phyloP scores from a whole-genome alignment of 2,113 vertebrate genomes.

The Asarcornis scutulata region DNA sequence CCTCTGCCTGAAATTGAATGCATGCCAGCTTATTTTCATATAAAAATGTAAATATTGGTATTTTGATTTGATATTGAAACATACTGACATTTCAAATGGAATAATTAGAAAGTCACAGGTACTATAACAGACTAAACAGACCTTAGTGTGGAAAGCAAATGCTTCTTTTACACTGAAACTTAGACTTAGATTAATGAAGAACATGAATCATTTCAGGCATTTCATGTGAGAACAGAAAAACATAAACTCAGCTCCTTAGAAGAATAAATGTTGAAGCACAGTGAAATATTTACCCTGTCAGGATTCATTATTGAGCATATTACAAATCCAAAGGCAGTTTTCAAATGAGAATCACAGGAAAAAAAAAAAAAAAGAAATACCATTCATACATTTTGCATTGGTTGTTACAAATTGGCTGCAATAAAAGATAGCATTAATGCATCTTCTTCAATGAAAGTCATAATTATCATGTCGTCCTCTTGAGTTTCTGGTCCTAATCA shows the following conservation, averaged over 20 bases:
- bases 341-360: not conserved
- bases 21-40: not conserved
- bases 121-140: slow-evolving; percentile 47
- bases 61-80: slow-evolving; percentile 37
- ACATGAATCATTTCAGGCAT: not conserved
- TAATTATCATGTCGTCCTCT: not conserved
- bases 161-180: slow-evolving; percentile 54
- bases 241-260: not conserved
- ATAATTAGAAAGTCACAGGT: slow-evolving; percentile 45
- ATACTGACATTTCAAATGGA: slow-evolving; percentile 14
- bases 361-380: not conserved
- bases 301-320: not conserved
- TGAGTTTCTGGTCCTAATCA: not conserved
- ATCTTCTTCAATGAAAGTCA: not conserved
- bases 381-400: not conserved
- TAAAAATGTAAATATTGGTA: slow-evolving; percentile 34
- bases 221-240: slow-evolving; percentile 1
- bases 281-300: slow-evolving; percentile 3
- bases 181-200: slow-evolving; percentile 44
- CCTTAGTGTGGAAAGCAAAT: slow-evolving; percentile 48
- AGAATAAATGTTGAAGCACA: slow-evolving; percentile 32
- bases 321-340: not conserved
- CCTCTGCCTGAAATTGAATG: slow-evolving; percentile 74
- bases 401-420: not conserved
- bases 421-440: not conserved